Evolutionary conservation across 1,140 invertebrate species (phyloP).

Genomic region (Penaeus indicus): DNA sequence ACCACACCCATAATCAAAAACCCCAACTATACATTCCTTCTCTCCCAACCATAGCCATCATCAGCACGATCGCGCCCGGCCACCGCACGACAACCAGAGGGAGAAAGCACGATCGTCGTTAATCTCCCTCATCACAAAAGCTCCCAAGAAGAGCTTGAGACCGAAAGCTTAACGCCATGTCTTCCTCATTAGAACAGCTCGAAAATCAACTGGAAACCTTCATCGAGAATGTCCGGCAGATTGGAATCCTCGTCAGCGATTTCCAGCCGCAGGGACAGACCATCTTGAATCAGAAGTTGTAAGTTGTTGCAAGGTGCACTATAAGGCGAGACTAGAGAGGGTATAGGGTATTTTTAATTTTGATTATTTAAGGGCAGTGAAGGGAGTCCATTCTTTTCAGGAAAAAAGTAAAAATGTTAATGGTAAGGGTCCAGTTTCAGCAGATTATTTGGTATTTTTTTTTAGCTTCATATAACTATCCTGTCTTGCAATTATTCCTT

Average conservation of each 20-base stretch:
- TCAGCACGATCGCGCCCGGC: too few relatives aligned
- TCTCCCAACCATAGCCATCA: too few relatives aligned
- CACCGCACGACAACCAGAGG: too few relatives aligned
- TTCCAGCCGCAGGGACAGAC: slow-evolving; percentile 98
- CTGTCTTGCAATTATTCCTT: too few relatives aligned
- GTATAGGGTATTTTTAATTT: slow-evolving; percentile 23
- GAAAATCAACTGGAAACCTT: slow-evolving; percentile 95
- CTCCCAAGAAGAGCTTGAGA: too few relatives aligned
- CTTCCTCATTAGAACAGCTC: slow-evolving; percentile 86
- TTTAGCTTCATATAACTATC: too few relatives aligned
- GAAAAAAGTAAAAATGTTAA: not conserved
- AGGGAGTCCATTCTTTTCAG: slow-evolving; percentile 27
- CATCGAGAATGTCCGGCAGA: slow-evolving; percentile 97
- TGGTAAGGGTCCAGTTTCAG: too few relatives aligned
- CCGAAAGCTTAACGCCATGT: slow-evolving; percentile 72
- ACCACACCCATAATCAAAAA: too few relatives aligned
- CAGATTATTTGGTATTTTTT: too few relatives aligned
- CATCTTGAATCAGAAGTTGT: slow-evolving; percentile 98
- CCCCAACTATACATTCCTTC: too few relatives aligned
- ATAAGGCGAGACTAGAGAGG: too few relatives aligned
- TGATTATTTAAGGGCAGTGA: slow-evolving; percentile 53
- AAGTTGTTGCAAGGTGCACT: slow-evolving; percentile 72
- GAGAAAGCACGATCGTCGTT: too few relatives aligned
- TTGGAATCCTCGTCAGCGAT: slow-evolving; percentile 97
- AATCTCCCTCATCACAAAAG: not conserved